phyloP scores from a whole-genome alignment of 1,140 invertebrate species.

The Drosophila gunungcola region DNA sequence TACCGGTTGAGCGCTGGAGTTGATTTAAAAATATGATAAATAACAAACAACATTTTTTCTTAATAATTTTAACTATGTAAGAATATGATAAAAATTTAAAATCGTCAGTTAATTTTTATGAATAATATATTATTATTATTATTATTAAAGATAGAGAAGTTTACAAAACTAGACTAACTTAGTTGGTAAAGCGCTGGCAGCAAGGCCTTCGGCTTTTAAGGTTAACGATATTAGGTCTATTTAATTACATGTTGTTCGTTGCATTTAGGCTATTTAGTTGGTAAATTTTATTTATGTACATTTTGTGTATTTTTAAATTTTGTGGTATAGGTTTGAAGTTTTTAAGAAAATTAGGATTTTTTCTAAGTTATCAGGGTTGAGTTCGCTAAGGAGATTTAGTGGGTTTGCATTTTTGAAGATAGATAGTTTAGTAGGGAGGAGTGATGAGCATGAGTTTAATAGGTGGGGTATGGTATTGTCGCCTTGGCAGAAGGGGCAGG shows the following conservation, averaged over 20 bases:
- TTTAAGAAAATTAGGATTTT: conserved; percentile 1
- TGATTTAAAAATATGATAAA: too few relatives aligned
- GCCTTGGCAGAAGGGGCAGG: conserved; percentile 13
- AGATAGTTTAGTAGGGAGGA: conserved; percentile 10
- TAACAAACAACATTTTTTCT: too few relatives aligned
- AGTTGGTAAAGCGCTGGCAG: conserved; percentile 1
- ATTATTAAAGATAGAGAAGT: background rate
- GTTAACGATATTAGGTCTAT: conserved; percentile 1
- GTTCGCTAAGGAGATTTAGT: conserved; percentile 2
- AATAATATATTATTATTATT: too few relatives aligned
- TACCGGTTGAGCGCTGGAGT: too few relatives aligned
- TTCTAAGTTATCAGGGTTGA: conserved; percentile 1
- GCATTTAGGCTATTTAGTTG: conserved; percentile 6
- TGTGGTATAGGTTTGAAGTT: conserved; percentile 3
- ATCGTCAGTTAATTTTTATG: too few relatives aligned
- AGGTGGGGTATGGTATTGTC: conserved; percentile 12
- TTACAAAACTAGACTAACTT: conserved; percentile 15
- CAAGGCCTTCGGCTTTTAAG: conserved; percentile 10
- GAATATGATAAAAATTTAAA: too few relatives aligned
- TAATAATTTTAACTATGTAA: too few relatives aligned
- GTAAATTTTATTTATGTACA: conserved; percentile 11
- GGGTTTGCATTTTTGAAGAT: conserved; percentile 12
- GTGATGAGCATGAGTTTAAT: conserved; percentile 20
- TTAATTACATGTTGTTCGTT: conserved; percentile 10
- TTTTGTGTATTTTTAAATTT: conserved; percentile 3